Base-by-base conservation (phyloP, 2,888 invertebrate species). In the Thereva nobilitata region DNA sequence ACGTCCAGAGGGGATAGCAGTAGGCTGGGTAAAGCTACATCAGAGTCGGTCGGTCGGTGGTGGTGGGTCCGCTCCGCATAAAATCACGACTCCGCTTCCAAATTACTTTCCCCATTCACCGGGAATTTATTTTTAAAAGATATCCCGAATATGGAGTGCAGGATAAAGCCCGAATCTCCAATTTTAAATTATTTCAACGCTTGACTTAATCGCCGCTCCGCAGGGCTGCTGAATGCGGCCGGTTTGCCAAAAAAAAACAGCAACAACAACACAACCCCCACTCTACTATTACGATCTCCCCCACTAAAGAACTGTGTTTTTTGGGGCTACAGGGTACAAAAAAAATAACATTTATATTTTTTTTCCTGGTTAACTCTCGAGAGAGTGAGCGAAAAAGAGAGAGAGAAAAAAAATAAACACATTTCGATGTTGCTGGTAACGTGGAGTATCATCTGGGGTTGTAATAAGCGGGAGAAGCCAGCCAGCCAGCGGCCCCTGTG, bases 121-220 rank as follows among this genome's bases (percentile, higher is more conserved):
- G 4, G 38, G 23, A 9, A 38, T 37, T 40, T 38, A 10, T 38
- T 38, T 37, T 5, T 5, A 38, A 40, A 52, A 52, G 37, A 53
- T 37, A n/a, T 40, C 4, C 6, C n/a, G 9, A 52, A 53, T 53
- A 40, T 53, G 38, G 47, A 59, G 7, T 53, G 37, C 38, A 37
- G 57, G 37, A 44, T 37, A 47, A n/a, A 10, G 12, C 47, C 34
- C n/a, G 56, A 59, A 59, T 59, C 57, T 59, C 12, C 12, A 45
- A 45, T 59, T 59, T 59, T 44, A 59, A 59, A 37, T 47, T 59
- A 59, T 59, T 59, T 59, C 57, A 47, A 4, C 57, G 57, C 47
- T 59, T 47, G 57, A 59, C 10, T 59, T 59, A 59, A 59, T 61
- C 61, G 61, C 49, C 50, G 40, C 10, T 49, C 23, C 50, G 47